Conservation (phyloP, 2,113 vertebrate species). For the Eidolon helvum region DNA sequence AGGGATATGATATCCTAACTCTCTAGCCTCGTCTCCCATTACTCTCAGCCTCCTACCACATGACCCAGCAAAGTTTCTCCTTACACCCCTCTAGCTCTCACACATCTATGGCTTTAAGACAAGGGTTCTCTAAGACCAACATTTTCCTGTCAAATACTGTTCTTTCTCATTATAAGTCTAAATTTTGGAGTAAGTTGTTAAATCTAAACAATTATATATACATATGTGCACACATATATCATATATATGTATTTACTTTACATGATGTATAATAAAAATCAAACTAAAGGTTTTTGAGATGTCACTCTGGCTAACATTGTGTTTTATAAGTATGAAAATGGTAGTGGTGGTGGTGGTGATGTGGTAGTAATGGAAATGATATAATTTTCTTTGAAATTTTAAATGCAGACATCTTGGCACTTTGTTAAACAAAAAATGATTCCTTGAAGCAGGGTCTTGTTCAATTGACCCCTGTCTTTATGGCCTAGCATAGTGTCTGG, state of each 20-base stretch:
- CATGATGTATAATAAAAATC: not conserved
- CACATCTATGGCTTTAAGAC: not conserved
- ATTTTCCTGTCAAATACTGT: not conserved
- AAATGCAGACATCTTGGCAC: no score
- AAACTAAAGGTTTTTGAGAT: not conserved
- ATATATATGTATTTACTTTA: not conserved
- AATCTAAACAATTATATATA: not conserved
- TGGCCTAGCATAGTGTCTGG: not conserved
- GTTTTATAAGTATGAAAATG: no score
- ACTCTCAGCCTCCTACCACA: not conserved
- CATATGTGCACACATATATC: not conserved
- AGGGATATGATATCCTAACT: no score
- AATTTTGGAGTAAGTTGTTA: not conserved
- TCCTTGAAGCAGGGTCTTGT: not conserved
- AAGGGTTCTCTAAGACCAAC: not conserved
- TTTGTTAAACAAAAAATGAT: no score
- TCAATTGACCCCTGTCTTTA: not conserved
- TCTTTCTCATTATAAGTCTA: not conserved
- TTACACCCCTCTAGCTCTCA: not conserved
- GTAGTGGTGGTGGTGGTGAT: no score
- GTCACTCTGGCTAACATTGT: not conserved
- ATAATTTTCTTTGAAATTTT: no score
- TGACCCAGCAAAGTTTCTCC: not conserved
- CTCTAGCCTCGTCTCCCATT: not conserved
- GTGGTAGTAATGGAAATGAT: no score